phyloP scores from a whole-genome alignment of 2,797 vertebrate genomes.

The Channallabes apus region DNA sequence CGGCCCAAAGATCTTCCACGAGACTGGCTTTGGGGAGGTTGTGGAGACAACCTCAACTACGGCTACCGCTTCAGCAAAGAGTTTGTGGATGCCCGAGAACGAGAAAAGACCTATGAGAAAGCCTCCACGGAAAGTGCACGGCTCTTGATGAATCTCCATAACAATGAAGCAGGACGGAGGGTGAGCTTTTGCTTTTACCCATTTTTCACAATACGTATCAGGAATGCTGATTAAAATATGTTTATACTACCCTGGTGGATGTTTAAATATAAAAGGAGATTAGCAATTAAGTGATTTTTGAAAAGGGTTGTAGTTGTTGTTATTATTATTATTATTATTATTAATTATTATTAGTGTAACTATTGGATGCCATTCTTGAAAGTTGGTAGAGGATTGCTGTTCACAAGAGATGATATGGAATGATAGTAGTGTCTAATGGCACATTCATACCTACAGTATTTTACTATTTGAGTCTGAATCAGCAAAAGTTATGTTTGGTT shows the following conservation, averaged over 20 bases:
- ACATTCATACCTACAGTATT: background rate
- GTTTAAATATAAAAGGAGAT: background rate
- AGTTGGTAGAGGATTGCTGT: background rate
- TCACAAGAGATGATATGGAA: background rate
- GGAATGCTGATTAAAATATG: background rate
- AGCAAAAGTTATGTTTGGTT: background rate
- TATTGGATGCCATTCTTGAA: background rate
- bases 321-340: too few species aligned
- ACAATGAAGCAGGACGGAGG: slow-evolving; percentile 93
- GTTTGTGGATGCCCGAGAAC: slow-evolving; percentile 95
- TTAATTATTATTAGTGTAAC: too few species aligned
- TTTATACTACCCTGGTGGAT: background rate
- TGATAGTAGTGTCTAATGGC: background rate
- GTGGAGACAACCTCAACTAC: slow-evolving; percentile 95
- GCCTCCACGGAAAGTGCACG: slow-evolving; percentile 87
- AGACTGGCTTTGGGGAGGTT: slow-evolving; percentile 98
- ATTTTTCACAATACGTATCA: background rate
- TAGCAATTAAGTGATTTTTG: background rate
- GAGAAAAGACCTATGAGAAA: slow-evolving; percentile 90
- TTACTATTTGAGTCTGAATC: background rate
- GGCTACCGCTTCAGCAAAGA: slow-evolving; percentile 97
- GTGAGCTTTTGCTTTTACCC: slow-evolving; percentile 70
- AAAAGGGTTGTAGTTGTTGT: too few species aligned
- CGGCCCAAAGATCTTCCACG: slow-evolving; percentile 93
- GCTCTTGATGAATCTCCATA: slow-evolving; percentile 94